Evolutionary conservation across 2,888 invertebrate genomes (phyloP).

Genomic region (Hipparchia semele): DNA sequence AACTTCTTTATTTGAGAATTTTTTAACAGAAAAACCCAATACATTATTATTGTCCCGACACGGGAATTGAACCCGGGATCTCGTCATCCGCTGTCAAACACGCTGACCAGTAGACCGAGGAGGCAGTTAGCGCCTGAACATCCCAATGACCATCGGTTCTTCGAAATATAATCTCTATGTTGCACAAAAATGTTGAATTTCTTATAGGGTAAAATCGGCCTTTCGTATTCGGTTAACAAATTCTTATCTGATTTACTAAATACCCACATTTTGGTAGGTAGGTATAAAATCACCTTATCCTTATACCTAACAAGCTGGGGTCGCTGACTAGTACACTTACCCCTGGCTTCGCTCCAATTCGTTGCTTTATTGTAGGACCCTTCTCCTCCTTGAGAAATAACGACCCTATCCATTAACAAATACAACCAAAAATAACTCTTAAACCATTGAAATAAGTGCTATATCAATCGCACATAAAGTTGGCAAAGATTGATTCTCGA

Average conservation of each 20-base stretch:
- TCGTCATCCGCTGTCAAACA: too few relatives aligned
- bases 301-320: conserved; percentile 18
- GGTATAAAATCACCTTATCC: conserved; percentile 14
- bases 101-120: too few relatives aligned
- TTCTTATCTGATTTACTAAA: conserved; percentile 3
- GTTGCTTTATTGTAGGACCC: conserved; percentile 36
- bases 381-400: conserved; percentile 42
- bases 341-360: conserved; percentile 40
- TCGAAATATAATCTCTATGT: too few relatives aligned
- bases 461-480: conserved; percentile 21
- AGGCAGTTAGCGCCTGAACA: too few relatives aligned
- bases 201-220: not conserved
- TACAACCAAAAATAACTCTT: conserved; percentile 28
- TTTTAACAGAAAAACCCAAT: too few relatives aligned
- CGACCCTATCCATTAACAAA: conserved; percentile 32
- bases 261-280: not conserved
- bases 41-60: too few relatives aligned
- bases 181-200: too few relatives aligned
- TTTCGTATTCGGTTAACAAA: not conserved
- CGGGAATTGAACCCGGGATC: too few relatives aligned
- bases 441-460: conserved; percentile 22
- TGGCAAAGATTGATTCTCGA: conserved; percentile 26
- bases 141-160: too few relatives aligned
- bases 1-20: too few relatives aligned
- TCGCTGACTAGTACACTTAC: conserved; percentile 35